These are phyloP conservation scores for Murina feae DNA, from an alignment of 2,113 vertebrate species.

Conservation along the genomic window DNA sequence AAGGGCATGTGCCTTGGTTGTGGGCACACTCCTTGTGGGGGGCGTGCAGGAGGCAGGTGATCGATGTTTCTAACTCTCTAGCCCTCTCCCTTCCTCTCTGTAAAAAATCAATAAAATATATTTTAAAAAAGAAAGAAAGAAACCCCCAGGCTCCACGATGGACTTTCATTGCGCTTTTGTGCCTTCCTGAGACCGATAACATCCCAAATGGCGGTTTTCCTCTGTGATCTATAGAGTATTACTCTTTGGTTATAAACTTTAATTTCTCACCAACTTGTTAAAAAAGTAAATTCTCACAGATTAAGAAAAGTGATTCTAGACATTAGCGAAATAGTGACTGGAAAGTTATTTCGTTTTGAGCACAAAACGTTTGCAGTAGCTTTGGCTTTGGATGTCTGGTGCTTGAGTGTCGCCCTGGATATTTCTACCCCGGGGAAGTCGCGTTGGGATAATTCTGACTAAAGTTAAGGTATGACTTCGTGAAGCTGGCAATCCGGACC, in stretches of 20 bases:
- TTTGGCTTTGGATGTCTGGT: background rate
- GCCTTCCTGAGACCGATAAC: background rate
- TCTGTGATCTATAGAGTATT: background rate
- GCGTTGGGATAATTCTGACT: constrained; percentile 11
- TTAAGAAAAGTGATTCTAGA: background rate
- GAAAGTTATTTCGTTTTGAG: background rate
- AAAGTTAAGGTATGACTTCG: background rate
- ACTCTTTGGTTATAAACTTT: background rate
- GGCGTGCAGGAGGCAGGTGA: too few species aligned
- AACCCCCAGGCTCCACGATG: background rate
- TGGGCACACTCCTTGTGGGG: too few species aligned
- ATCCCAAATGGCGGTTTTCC: background rate
- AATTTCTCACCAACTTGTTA: background rate
- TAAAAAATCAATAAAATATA: too few species aligned
- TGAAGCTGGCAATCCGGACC: background rate
- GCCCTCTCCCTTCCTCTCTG: too few species aligned
- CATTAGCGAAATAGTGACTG: background rate
- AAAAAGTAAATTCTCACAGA: background rate
- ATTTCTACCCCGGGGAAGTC: background rate
- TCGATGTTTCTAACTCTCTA: too few species aligned
- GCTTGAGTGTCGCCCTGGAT: background rate
- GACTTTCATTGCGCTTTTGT: background rate
- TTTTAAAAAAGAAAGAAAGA: too few species aligned
- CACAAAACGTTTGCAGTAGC: background rate
- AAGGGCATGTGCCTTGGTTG: too few species aligned